Conservation (phyloP, 2,888 invertebrate species). For the Hyalella azteca region DNA sequence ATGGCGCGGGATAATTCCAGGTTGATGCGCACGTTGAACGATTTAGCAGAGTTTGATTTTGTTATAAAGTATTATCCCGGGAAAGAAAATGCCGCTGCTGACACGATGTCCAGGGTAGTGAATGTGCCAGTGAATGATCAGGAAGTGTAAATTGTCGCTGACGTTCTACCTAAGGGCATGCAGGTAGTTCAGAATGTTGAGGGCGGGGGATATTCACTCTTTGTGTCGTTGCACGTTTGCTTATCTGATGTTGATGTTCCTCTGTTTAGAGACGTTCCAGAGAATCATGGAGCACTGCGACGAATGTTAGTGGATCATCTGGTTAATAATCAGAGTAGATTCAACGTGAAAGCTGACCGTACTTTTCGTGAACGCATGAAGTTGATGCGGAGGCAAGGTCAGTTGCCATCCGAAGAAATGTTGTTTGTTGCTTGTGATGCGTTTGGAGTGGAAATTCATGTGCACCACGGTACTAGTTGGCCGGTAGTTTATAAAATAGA, state of each 20-base stretch:
- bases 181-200: not conserved
- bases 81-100: not conserved
- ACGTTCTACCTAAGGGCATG: not conserved
- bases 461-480: not conserved
- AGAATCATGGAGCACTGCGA: not conserved
- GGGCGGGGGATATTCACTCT: not conserved
- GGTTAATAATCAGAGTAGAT: not conserved
- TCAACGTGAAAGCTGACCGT: not conserved
- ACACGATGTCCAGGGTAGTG: not conserved
- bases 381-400: not conserved
- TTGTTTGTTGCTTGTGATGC: not conserved
- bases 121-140: not conserved
- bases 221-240: not conserved
- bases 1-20: not conserved
- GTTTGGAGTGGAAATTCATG: not conserved
- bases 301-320: not conserved
- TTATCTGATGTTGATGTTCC: not conserved
- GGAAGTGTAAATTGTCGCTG: not conserved
- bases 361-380: not conserved
- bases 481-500: not conserved
- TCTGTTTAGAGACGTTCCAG: not conserved
- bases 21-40: not conserved
- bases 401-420: not conserved
- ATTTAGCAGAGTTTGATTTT: not conserved
- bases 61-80: not conserved